Evolutionary conservation across 2,797 vertebrate species (phyloP).

Genomic region (Acomys russatus): DNA sequence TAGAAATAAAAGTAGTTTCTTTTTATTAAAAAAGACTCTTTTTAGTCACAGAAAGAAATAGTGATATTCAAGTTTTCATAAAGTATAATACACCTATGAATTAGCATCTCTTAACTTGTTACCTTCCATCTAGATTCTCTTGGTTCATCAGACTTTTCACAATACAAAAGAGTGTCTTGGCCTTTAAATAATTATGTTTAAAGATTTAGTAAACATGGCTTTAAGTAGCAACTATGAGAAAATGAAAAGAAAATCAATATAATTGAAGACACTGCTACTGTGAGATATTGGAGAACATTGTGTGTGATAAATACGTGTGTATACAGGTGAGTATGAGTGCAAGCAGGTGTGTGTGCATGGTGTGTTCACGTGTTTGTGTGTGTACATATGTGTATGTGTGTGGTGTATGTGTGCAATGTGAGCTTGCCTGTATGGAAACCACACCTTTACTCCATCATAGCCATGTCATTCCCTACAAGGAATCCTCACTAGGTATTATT

Average conservation of each 20-base stretch:
- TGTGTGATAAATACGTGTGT: neutral
- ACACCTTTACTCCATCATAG: neutral
- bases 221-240: neutral
- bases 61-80: conserved; percentile 53
- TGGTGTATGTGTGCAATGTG: neutral
- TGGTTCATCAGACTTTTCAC: neutral
- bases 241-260: conserved; percentile 39
- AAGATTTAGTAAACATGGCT: neutral
- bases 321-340: neutral
- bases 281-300: neutral
- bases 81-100: conserved; percentile 28
- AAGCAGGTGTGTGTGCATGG: neutral
- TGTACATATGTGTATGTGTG: neutral
- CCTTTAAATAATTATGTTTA: conserved; percentile 61
- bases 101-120: neutral
- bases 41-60: conserved; percentile 47
- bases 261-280: neutral
- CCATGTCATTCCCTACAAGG: neutral
- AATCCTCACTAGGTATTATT: neutral
- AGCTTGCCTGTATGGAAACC: neutral
- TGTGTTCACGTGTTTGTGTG: neutral
- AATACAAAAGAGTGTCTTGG: conserved; percentile 7
- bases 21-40: neutral
- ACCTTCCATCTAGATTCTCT: neutral
- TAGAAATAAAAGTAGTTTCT: neutral